Base-by-base conservation (phyloP, 1,140 invertebrate genomes). In the Leptinotarsa lineolata region DNA sequence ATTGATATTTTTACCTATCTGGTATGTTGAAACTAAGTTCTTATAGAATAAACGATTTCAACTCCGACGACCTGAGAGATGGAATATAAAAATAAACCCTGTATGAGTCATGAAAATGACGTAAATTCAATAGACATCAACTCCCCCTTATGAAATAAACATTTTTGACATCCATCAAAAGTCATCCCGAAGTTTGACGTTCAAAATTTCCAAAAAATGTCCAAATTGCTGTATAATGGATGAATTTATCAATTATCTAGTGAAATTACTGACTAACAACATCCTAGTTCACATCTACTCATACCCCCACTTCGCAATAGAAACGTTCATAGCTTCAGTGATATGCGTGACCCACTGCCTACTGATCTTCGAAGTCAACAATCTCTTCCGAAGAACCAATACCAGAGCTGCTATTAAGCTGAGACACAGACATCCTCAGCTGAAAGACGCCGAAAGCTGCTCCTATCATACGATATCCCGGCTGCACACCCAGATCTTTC, bases 291-390 rank as follows among this genome's bases (percentile, higher is more conserved):
- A 76, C n/a, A 72, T 79, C 21, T 66, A 71, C 15, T 79, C 78
- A 5, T 72, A 74, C 48, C 78, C 78, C 4, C 54, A 64, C 60
- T 79, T 79, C 65, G 67, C 76, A 4, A 77, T 79, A 15, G 78
- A 79, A 77, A 74, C 68, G 12, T 70, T 79, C 12, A 16, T 79
- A 21, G 66, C 78, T n/a, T 21, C 59, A 16, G 39, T 74, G 22
- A 67, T 79, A 11, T 79, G 78, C 46, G 61, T 79, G 2, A 66
- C 71, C 3, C 78, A 79, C 20, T 58, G 61, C 18, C 63, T 79
- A 15, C 61, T 79, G 15, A 74, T 79, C 16, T 74, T 77, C 48
- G 75, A 79, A 72, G 68, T 79, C 18, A 79, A 79, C 69, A 72
- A 72, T 16, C 61, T 79, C 6, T 76, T 71, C 18, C 58, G 70